phyloP scores from a whole-genome alignment of 2,888 invertebrate genomes.

The Drosophila setosimentum region DNA sequence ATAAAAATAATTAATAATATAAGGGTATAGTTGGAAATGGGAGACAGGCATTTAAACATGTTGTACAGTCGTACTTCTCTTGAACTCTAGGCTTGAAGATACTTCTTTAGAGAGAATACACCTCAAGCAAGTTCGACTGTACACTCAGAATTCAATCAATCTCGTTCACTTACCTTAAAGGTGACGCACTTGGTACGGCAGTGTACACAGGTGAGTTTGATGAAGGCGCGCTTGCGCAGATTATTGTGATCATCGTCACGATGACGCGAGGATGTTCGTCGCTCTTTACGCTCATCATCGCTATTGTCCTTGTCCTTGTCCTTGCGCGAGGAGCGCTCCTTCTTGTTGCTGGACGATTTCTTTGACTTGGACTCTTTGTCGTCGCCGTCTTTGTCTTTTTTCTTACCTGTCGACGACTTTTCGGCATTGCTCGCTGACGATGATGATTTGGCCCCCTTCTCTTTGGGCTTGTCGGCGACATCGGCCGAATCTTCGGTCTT shows the following conservation, averaged over 20 bases:
- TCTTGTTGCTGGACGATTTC: slow-evolving; percentile 72
- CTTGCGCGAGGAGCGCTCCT: slow-evolving; percentile 71
- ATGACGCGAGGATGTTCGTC: slow-evolving; percentile 65
- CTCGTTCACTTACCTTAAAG: slow-evolving; percentile 87
- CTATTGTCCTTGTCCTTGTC: slow-evolving; percentile 83
- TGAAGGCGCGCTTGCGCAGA: slow-evolving; percentile 85
- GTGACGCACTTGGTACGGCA: slow-evolving; percentile 91
- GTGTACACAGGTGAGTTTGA: slow-evolving; percentile 91
- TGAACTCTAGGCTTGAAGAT: background rate
- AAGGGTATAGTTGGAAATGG: background rate
- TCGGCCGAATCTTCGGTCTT: slow-evolving; percentile 85
- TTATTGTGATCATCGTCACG: slow-evolving; percentile 76
- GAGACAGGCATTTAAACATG: background rate
- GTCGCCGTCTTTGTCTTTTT: slow-evolving; percentile 82
- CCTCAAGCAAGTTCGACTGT: background rate
- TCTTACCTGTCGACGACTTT: slow-evolving; percentile 83
- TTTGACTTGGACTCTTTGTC: slow-evolving; percentile 81
- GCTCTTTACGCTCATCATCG: slow-evolving; percentile 79
- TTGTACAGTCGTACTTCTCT: background rate
- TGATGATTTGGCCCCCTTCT: slow-evolving; percentile 63
- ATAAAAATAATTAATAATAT: background rate
- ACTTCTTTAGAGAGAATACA: background rate
- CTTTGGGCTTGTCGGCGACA: slow-evolving; percentile 75
- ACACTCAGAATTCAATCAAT: slow-evolving; percentile 60
- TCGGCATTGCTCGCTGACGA: slow-evolving; percentile 52